Evolutionary conservation across 64 coral and sea anemone genomes (phyloP).

Genomic region (Actinia tenebrosa): DNA sequence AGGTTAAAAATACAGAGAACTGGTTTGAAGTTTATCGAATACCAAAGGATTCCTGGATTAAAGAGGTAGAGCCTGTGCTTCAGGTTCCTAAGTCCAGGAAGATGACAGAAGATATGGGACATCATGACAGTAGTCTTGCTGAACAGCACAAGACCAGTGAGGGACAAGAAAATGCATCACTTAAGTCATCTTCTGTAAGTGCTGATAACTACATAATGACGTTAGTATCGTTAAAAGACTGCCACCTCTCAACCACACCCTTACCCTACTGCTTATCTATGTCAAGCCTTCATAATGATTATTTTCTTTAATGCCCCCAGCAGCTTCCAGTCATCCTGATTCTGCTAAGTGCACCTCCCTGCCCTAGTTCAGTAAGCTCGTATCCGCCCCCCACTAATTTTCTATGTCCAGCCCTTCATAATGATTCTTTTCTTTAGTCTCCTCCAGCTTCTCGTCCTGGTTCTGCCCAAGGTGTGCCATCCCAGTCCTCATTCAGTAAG

Average conservation of each 20-base stretch:
- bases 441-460: constrained; percentile 67
- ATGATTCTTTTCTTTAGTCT: constrained; percentile 29
- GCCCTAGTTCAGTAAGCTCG: too few species aligned
- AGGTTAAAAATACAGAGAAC: constrained; percentile 50
- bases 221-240: too few species aligned
- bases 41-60: constrained; percentile 86
- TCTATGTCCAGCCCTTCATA: not conserved
- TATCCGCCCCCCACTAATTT: too few species aligned
- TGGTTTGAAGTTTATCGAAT: constrained; percentile 77
- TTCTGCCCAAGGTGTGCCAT: constrained; percentile 53
- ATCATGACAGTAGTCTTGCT: not conserved
- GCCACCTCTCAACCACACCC: too few species aligned
- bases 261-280: too few species aligned
- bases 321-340: too few species aligned
- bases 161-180: not conserved
- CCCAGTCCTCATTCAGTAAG: constrained; percentile 63
- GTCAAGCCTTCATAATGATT: too few species aligned
- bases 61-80: constrained; percentile 60
- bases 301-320: too few species aligned
- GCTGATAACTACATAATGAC: not conserved
- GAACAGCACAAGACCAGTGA: not conserved
- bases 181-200: not conserved
- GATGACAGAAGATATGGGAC: constrained; percentile 14
- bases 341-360: too few species aligned
- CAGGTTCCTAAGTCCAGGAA: constrained; percentile 44